Evolutionary conservation across 2,113 vertebrate species (phyloP).

Genomic region (Suncus etruscus): DNA sequence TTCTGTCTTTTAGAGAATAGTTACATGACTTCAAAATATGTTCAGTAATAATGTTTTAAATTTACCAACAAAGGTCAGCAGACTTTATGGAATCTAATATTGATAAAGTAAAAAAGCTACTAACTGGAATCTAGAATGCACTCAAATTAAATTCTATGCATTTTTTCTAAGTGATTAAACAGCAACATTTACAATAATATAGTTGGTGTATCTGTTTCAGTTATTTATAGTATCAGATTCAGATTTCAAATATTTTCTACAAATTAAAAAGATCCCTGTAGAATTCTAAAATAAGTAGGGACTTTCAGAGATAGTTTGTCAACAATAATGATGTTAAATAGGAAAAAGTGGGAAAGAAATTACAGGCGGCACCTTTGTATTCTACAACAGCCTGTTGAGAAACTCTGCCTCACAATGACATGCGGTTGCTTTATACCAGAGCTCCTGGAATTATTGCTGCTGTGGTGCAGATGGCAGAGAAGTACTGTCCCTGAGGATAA

Average conservation of each 20-base stretch:
- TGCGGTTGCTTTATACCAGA: constrained; percentile 66
- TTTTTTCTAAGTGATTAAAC: constrained; percentile 13
- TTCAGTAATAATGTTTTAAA: not conserved
- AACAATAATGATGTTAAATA: constrained; percentile 1
- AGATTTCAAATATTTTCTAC: constrained; percentile 2
- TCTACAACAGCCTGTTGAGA: constrained; percentile 49
- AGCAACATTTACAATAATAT: not conserved
- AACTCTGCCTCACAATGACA: not conserved
- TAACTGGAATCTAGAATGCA: not conserved
- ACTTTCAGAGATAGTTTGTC: not conserved
- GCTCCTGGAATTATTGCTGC: constrained; percentile 58
- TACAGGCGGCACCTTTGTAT: not conserved
- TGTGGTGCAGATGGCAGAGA: constrained; percentile 25
- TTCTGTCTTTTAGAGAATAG: not conserved
- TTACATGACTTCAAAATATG: not conserved
- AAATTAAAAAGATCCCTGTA: not conserved
- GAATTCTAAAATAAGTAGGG: not conserved
- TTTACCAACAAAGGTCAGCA: not conserved
- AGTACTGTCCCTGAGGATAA: constrained; percentile 62
- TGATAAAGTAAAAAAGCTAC: not conserved
- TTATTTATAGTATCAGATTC: not conserved
- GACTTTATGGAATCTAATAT: not conserved
- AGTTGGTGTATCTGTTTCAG: not conserved
- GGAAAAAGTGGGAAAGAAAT: constrained; percentile 22
- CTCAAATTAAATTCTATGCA: not conserved